Conservation (phyloP, 2,888 invertebrate genomes). For the Rhyacophila evoluta region DNA sequence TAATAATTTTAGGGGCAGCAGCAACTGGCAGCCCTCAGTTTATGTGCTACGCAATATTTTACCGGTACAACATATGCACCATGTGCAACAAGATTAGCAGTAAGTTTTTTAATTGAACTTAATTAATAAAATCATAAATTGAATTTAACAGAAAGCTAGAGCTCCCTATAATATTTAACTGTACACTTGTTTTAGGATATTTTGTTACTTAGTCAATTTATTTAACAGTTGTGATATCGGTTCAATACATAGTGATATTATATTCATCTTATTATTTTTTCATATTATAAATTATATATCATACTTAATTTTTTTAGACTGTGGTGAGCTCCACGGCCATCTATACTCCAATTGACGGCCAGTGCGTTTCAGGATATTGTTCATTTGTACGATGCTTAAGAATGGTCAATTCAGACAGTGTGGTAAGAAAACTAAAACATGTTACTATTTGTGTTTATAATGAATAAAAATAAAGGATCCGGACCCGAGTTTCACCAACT, state of each 20-base stretch:
- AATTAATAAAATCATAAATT: not conserved
- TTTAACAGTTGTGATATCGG: too few species aligned
- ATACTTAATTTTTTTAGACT: too few species aligned
- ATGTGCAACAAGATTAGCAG: constrained; percentile 68
- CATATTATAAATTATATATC: too few species aligned
- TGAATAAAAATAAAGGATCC: too few species aligned
- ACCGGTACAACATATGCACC: constrained; percentile 66
- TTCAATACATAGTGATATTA: too few species aligned
- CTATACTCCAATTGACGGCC: constrained; percentile 59
- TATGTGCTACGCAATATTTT: constrained; percentile 70
- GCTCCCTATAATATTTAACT: too few species aligned
- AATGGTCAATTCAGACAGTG: constrained; percentile 69
- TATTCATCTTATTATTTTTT: too few species aligned
- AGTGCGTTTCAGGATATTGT: constrained; percentile 72
- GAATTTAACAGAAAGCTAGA: not conserved
- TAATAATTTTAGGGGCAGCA: constrained; percentile 65
- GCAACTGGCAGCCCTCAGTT: constrained; percentile 67
- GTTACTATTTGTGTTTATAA: too few species aligned
- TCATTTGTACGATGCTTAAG: constrained; percentile 73
- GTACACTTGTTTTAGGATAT: too few species aligned
- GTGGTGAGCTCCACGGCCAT: constrained; percentile 42
- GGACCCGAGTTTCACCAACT: too few species aligned
- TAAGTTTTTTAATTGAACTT: constrained; percentile 57
- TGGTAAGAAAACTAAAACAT: constrained; percentile 62
- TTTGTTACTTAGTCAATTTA: too few species aligned